These are phyloP conservation scores for Telmatochromis sp. DNA, from an alignment of 2,113 vertebrate species.

Conservation along the genomic window DNA sequence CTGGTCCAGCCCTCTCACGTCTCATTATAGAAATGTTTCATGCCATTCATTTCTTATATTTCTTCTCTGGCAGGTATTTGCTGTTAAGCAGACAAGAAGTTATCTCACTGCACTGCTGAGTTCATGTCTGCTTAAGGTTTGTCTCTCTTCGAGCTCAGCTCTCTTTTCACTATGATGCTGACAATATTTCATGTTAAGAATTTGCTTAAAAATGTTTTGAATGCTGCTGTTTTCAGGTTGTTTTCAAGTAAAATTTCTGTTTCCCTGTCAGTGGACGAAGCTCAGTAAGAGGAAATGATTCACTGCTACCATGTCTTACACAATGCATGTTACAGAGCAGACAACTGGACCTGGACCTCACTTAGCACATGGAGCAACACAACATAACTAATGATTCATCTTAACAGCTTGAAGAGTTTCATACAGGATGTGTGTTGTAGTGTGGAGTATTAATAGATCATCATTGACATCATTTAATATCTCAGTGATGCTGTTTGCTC, in stretches of 20 bases:
- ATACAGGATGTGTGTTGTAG: background rate
- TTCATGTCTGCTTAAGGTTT: background rate
- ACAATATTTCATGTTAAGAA: background rate
- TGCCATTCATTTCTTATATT: background rate
- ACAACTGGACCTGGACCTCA: background rate
- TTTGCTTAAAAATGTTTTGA: background rate
- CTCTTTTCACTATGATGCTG: background rate
- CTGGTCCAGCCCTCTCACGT: background rate
- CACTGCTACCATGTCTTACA: background rate
- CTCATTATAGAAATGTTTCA: background rate
- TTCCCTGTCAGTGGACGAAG: background rate
- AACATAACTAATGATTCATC: background rate
- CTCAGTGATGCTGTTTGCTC: background rate
- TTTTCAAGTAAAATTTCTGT: background rate
- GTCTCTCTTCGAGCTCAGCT: background rate
- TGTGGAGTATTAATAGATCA: background rate
- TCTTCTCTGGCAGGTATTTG: background rate
- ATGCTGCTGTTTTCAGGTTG: background rate
- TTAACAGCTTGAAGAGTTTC: background rate
- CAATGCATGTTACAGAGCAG: background rate
- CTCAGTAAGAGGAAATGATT: background rate
- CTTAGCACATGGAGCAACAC: background rate
- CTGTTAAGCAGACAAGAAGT: background rate
- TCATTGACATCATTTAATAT: background rate
- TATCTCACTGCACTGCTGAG: background rate